phyloP scores from a whole-genome alignment of 2,113 vertebrate genomes.

The Trinectes maculatus region DNA sequence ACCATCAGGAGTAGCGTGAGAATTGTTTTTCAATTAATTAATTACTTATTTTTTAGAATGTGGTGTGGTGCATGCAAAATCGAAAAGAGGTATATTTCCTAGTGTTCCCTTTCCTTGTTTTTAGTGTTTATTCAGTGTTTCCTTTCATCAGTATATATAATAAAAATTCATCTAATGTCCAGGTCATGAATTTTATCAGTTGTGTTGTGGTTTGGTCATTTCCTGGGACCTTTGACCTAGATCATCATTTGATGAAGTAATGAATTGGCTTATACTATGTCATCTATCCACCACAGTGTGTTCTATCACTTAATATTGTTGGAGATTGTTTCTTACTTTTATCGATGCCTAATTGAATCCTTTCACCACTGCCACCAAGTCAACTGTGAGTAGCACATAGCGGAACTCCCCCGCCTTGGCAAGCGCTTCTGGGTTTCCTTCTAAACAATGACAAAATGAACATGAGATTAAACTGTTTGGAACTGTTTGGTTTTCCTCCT shows the following conservation, averaged over 20 bases:
- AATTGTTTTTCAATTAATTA: too few relatives aligned
- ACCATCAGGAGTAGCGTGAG: too few relatives aligned
- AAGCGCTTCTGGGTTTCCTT: slow-evolving; percentile 31
- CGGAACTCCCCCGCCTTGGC: slow-evolving; percentile 43
- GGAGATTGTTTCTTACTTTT: too few relatives aligned
- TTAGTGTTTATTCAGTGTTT: neutral
- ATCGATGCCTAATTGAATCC: slow-evolving; percentile 56
- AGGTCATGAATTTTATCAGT: neutral
- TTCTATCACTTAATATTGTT: too few relatives aligned
- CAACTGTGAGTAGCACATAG: slow-evolving; percentile 49
- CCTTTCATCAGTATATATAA: neutral
- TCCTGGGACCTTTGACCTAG: neutral
- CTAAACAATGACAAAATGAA: slow-evolving; percentile 37
- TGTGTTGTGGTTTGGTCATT: slow-evolving; percentile 1
- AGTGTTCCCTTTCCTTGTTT: too few relatives aligned
- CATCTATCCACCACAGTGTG: too few relatives aligned
- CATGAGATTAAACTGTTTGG: slow-evolving; percentile 11
- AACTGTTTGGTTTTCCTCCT: too few relatives aligned
- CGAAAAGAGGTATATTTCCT: too few relatives aligned
- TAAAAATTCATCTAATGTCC: too few relatives aligned
- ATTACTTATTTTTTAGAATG: too few relatives aligned
- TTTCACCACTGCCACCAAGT: slow-evolving; percentile 17
- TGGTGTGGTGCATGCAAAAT: too few relatives aligned
- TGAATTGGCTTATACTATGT: too few relatives aligned
- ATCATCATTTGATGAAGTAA: neutral